Evolutionary conservation across 2,888 invertebrate species (phyloP), one percentile per base, ranked within the genome.

Genomic region (Eugnorisma glareosa): DNA sequence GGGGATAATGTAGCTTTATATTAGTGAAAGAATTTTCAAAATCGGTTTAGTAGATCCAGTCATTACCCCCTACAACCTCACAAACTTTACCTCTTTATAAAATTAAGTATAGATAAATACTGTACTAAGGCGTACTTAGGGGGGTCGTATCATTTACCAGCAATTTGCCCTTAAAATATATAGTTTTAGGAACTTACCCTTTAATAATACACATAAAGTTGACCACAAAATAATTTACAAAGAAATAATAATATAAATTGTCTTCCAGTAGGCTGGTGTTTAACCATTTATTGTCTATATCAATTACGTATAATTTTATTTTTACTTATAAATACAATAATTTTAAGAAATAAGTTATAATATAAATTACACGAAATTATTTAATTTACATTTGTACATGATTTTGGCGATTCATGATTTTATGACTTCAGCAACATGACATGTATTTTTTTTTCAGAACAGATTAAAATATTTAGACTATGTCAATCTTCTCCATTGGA

Each of bases 391-490:
- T 24, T 24, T 63, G 6, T 40, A 37, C 63, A n/a, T 0, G n/a
- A 63, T 63, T 63, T 63, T 8, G 2, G 6, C 0, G 37, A 6
- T 24, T n/a, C 28, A 67, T 45, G 43, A 24, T 54, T 18, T 6
- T 61, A 15, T 54, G n/a, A 37, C n/a, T 79, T 43, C 10, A n/a
- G 69, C 28, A 11, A 28, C 6, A n/a, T 21, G 76, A 80, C 37
- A 10, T 57, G 45, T 51, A 0, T 0, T 0, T 80, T 43, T 43
- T 72, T 70, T 57, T 28, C 1, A 2, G 15, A 51, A 43, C 35
- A 18, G 35, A 13, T 1, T 35, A 31, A 13, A 24, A 61, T 43
- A 35, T 13, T 2, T 24, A 11, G 8, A 28, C 21, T 2, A 28
- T 21, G 35, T 1, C 8, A 37, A 31, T n/a, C 21, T 6, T 1